Evolutionary conservation across 1,140 invertebrate species (phyloP).

Genomic region (Zaprionus capensis): DNA sequence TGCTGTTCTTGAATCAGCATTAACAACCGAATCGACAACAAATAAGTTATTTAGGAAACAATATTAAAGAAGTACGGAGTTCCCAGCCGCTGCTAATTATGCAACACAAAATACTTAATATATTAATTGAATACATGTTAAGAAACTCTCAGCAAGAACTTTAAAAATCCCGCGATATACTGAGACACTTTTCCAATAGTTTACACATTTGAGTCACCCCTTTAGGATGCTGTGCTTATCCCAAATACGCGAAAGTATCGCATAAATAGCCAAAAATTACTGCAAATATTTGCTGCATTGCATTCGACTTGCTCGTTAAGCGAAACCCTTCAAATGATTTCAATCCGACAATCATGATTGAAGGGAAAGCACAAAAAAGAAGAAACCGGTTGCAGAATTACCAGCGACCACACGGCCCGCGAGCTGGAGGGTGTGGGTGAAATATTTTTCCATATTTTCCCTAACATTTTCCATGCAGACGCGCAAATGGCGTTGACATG

Average conservation of each 20-base stretch:
- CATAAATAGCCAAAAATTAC: slow-evolving; percentile 17
- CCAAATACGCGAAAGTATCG: slow-evolving; percentile 3
- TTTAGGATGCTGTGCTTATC: not conserved
- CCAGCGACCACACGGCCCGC: slow-evolving; percentile 1
- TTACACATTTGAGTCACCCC: not conserved
- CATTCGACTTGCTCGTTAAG: slow-evolving; percentile 41
- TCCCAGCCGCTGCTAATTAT: too few species aligned
- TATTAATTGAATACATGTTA: too few species aligned
- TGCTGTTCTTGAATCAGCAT: too few species aligned
- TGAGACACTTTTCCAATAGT: not conserved
- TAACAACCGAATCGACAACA: too few species aligned
- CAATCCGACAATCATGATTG: slow-evolving; percentile 38
- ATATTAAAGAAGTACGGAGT: too few species aligned
- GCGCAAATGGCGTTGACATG: slow-evolving; percentile 71
- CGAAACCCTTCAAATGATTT: slow-evolving; percentile 48
- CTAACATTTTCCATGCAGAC: slow-evolving; percentile 48
- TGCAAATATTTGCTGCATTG: slow-evolving; percentile 31
- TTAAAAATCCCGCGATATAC: too few species aligned
- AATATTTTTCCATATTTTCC: slow-evolving; percentile 48
- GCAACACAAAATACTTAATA: too few species aligned
- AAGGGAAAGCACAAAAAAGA: not conserved
- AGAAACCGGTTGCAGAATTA: not conserved
- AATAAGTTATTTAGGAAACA: too few species aligned
- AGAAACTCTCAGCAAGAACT: too few species aligned
- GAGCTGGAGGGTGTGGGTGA: not conserved